These are phyloP conservation scores for Helarctos malayanus DNA, from an alignment of 2,797 vertebrate species.

Conservation along the genomic window DNA sequence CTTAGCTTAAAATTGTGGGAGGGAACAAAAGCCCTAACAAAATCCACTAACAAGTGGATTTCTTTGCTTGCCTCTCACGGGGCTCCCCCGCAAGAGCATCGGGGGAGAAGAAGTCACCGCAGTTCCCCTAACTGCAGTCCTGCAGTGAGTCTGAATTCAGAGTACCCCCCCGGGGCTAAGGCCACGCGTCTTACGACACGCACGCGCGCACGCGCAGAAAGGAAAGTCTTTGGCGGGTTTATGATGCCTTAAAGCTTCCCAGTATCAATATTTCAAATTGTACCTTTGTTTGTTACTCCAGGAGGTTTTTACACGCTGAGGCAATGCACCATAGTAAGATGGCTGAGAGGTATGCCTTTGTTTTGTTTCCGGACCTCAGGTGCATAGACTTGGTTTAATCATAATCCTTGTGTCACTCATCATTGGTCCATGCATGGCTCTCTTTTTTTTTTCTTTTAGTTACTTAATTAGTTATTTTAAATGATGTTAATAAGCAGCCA, in stretches of 20 bases:
- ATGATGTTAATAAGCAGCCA: slow-evolving; percentile 81
- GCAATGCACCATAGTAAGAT: slow-evolving; percentile 87
- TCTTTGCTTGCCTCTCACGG: slow-evolving; percentile 28
- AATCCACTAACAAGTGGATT: background rate
- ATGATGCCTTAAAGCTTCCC: slow-evolving; percentile 82
- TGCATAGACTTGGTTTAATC: slow-evolving; percentile 85
- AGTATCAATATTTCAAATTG: slow-evolving; percentile 84
- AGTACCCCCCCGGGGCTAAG: background rate
- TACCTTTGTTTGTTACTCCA: slow-evolving; percentile 87
- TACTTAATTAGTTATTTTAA: slow-evolving; percentile 81
- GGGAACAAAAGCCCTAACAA: background rate
- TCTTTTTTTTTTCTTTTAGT: slow-evolving; percentile 81
- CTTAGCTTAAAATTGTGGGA: slow-evolving; percentile 41
- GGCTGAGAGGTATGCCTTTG: slow-evolving; percentile 86
- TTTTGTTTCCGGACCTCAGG: slow-evolving; percentile 86
- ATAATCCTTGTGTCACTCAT: slow-evolving; percentile 84
- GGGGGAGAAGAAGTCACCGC: slow-evolving; percentile 4
- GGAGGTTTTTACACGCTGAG: slow-evolving; percentile 87
- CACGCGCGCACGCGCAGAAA: background rate
- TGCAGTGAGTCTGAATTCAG: slow-evolving; percentile 37
- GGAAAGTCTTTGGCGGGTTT: slow-evolving; percentile 75
- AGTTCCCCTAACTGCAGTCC: background rate
- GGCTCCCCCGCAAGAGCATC: background rate
- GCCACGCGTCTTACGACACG: background rate
- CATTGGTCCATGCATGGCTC: slow-evolving; percentile 86